phyloP scores from a whole-genome alignment of 2,797 vertebrate genomes.

The Lophotriccus pileatus region DNA sequence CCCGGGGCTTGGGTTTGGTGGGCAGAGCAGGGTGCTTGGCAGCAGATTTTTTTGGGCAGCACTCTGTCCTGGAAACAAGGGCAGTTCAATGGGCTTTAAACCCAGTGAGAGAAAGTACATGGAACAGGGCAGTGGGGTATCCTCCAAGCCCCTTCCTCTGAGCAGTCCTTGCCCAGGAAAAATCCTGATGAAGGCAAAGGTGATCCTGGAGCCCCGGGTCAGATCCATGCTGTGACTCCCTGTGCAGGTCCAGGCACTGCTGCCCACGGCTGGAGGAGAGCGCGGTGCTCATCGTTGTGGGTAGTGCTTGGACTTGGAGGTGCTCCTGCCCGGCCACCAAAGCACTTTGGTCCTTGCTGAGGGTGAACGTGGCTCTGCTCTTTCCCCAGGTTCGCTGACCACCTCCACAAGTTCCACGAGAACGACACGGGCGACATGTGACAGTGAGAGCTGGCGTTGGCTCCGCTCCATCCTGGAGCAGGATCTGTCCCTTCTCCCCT shows the following conservation, averaged over 20 bases:
- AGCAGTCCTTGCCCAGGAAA: not conserved
- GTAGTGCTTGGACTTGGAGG: fast-evolving
- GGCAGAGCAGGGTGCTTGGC: not conserved
- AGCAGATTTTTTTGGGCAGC: not conserved
- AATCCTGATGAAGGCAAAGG: not conserved
- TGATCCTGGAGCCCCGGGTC: not conserved
- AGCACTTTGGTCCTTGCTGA: not conserved
- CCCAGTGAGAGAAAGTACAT: fast-evolving
- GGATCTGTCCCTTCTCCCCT: not conserved
- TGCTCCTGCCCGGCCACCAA: fast-evolving
- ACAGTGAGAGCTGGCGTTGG: conserved; percentile 21
- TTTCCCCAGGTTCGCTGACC: conserved; percentile 87
- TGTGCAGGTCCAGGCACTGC: not conserved
- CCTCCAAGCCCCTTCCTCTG: not conserved
- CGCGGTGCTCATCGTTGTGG: fast-evolving
- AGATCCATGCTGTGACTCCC: not conserved
- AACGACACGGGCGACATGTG: conserved; percentile 78
- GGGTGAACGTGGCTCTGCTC: not conserved
- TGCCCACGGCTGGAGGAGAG: not conserved
- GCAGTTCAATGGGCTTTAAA: not conserved
- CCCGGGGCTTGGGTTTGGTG: fast-evolving
- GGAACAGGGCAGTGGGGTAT: fast-evolving
- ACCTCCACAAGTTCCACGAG: conserved; percentile 94
- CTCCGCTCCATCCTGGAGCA: not conserved
- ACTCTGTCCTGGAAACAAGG: not conserved